These are phyloP conservation scores for Trididemnum nubilum DNA, from an alignment of 23 tunicate genomes.

Conservation along the genomic window DNA sequence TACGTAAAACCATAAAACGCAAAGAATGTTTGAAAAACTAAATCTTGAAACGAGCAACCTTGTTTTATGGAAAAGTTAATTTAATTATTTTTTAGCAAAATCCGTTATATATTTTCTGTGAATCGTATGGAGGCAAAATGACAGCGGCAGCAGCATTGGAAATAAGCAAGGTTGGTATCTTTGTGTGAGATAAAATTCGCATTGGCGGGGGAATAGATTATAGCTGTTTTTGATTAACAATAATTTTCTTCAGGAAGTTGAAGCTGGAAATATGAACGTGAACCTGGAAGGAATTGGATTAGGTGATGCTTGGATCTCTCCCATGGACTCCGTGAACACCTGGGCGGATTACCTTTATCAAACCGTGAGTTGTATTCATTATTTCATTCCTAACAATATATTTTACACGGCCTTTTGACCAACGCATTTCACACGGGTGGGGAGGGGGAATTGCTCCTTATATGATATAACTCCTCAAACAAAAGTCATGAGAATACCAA, in stretches of 20 bases:
- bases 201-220: too few species aligned
- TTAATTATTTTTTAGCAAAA: too few species aligned
- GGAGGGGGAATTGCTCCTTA: background rate
- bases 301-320: constrained; percentile 90
- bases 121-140: constrained; percentile 95
- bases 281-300: constrained; percentile 85
- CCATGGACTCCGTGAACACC: constrained; percentile 93
- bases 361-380: constrained; percentile 58
- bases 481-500: too few species aligned
- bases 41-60: too few species aligned
- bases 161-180: constrained; percentile 46
- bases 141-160: constrained; percentile 79
- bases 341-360: constrained; percentile 87
- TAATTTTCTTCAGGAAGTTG: constrained; percentile 57
- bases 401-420: background rate
- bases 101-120: constrained; percentile 88
- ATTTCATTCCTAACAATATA: too few species aligned
- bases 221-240: too few species aligned
- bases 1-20: too few species aligned
- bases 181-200: too few species aligned
- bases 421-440: background rate
- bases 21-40: too few species aligned
- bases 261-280: constrained; percentile 63
- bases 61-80: too few species aligned
- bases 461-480: background rate